Base-by-base conservation (phyloP, 2,797 vertebrate species). In the Macropus fuliginosus region DNA sequence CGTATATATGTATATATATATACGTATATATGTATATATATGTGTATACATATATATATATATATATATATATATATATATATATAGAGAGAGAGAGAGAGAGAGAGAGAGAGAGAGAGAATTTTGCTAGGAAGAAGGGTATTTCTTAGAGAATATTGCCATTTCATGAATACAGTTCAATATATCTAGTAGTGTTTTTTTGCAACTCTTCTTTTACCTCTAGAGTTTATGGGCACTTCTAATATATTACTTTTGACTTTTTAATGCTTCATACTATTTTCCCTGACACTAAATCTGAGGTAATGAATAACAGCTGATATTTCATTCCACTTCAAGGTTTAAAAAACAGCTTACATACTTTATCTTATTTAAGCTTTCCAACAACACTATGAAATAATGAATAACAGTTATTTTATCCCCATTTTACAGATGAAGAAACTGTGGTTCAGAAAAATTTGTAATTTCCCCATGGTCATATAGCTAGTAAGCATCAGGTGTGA, bases 141-240 rank as follows among this genome's bases (percentile, higher is more conserved):
- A 40, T 3, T 95, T 46, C 46, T 91, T 87, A 94, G 54, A 96
- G 94, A 74, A 4, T 91, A 91, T 92, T 95, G 29, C 87, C 40
- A 56, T 94, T 92, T 81, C 18, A 50, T 5, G 74, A 90, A 57
- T 0, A 0, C 50, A 91, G 4, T 50, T 59, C 9, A 95, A 6
- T 55, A 0, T 54, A 46, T 29, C 93, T 94, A 91, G 91, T 56
- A 34, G n/a, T 52, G 1, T 18, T 89, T 91, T 95, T 92, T 92
- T 95, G 95, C 46, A 52, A 91, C 46, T 91, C 29, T 87, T 46
- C 40, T 81, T 81, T 46, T 40, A n/a, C 40, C 13, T 46, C 9
- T 27, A 46, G 21, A 21, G 0, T 87, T 4, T 40, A 87, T 87
- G 9, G n/a, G 18, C 40, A 46, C 40, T 46, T 24, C 16, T 40